Evolutionary conservation across 2,113 vertebrate species (phyloP).

Genomic region (Marmota flaviventris): DNA sequence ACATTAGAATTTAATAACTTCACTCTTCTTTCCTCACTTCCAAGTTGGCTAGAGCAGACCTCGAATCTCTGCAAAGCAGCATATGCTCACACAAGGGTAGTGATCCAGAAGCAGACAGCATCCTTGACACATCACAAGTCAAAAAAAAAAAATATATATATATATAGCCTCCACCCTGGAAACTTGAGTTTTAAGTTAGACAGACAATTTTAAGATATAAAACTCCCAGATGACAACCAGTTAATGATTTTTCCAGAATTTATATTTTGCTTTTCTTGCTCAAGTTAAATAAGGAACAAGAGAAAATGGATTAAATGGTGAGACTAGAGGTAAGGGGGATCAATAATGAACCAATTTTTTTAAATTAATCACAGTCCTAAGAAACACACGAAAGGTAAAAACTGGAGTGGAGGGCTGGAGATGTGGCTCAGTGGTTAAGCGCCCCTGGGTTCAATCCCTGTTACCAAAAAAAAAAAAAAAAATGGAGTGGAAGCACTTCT

Average conservation of each 20-base stretch:
- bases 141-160: conserved; percentile 66
- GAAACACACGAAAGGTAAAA: conserved; percentile 54
- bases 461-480: neutral
- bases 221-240: conserved; percentile 62
- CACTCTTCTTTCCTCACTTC: conserved; percentile 57
- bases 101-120: conserved; percentile 73
- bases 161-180: conserved; percentile 28
- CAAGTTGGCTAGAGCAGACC: conserved; percentile 36
- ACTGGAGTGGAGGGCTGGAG: neutral
- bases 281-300: conserved; percentile 68
- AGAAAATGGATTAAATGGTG: conserved; percentile 61
- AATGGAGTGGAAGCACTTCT: neutral
- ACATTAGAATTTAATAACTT: conserved; percentile 68
- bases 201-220: conserved; percentile 70
- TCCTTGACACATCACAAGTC: conserved; percentile 64
- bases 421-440: too few species aligned
- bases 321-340: conserved; percentile 1
- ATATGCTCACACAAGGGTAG: conserved; percentile 60
- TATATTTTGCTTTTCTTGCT: conserved; percentile 68
- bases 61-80: conserved; percentile 56
- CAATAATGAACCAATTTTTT: conserved; percentile 55
- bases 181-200: conserved; percentile 61
- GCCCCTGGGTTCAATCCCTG: too few species aligned
- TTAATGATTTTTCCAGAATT: conserved; percentile 67
- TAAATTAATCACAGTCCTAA: conserved; percentile 63